A percentile compares a stretch with the other conserved stretches of the same genome.
Conservation (phyloP, 2,888 invertebrate species). For the Bugula neritina region DNA sequence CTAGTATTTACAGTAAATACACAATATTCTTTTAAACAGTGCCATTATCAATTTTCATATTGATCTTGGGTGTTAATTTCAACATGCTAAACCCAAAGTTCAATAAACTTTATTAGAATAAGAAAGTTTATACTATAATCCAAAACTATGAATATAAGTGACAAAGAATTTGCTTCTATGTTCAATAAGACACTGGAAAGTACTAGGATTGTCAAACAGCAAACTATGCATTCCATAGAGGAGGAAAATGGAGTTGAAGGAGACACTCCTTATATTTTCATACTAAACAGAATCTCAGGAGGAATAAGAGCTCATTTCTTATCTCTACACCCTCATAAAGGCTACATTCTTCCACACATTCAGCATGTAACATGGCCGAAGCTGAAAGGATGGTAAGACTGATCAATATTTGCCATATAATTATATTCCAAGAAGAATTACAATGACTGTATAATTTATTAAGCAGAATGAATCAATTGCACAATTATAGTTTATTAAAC, state of each 20-base stretch:
- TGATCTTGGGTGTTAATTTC: neutral
- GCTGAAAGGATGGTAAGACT: conserved; percentile 24
- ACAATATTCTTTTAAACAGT: neutral
- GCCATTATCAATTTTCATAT: neutral
- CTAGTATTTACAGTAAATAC: neutral
- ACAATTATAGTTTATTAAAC: no score
- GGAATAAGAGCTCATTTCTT: conserved; percentile 21
- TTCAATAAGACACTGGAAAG: conserved; percentile 18
- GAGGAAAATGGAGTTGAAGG: conserved; percentile 22
- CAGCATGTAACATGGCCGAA: conserved; percentile 26
- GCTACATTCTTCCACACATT: conserved; percentile 23
- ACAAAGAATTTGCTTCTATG: conserved; percentile 18
- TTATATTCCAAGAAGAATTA: no score
- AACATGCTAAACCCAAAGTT: neutral
- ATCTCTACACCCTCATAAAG: conserved; percentile 18
- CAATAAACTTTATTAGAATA: neutral
- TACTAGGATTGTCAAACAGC: neutral
- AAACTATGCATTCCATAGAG: neutral
- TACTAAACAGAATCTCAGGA: conserved; percentile 23
- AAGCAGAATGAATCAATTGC: no score
- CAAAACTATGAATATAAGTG: conserved; percentile 14
- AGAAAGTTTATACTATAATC: neutral
- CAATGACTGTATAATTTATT: no score
- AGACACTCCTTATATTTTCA: conserved; percentile 16
- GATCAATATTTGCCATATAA: no score